Percentiles rank a stretch among this genome's conserved stretches.
phyloP scores from a whole-genome alignment of 2,888 invertebrate species.

The Metalampra italica region DNA sequence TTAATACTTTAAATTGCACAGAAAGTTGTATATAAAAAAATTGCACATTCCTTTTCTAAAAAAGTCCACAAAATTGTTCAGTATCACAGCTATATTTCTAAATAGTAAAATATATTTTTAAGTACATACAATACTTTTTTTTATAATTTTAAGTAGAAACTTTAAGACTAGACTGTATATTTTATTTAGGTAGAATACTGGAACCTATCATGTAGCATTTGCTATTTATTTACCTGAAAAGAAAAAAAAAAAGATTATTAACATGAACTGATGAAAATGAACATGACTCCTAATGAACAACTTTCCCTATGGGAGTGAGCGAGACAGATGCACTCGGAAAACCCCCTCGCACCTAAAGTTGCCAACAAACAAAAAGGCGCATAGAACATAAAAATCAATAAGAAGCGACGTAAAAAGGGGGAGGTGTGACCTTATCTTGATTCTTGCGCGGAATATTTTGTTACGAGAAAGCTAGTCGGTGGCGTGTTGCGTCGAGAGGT shows the following conservation, averaged over 20 bases:
- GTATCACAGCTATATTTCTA: slow-evolving; percentile 46
- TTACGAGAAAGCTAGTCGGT: no score
- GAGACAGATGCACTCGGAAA: slow-evolving; percentile 29
- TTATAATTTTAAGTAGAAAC: slow-evolving; percentile 58
- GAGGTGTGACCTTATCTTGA: slow-evolving; percentile 23
- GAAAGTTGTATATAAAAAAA: slow-evolving; percentile 23
- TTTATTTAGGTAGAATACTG: slow-evolving; percentile 52
- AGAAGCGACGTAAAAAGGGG: slow-evolving; percentile 18
- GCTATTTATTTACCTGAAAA: slow-evolving; percentile 40
- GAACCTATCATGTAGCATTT: slow-evolving; percentile 23
- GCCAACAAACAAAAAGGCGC: slow-evolving; percentile 47
- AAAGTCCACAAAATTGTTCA: slow-evolving; percentile 23
- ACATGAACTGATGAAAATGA: no score
- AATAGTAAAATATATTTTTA: slow-evolving; percentile 38
- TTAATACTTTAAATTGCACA: slow-evolving; percentile 43
- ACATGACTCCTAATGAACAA: no score
- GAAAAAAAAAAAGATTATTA: slow-evolving; percentile 14
- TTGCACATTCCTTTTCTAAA: slow-evolving; percentile 26
- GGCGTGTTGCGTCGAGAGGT: no score
- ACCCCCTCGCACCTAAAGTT: slow-evolving; percentile 34
- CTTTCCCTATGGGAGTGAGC: slow-evolving; percentile 25
- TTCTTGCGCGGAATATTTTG: not conserved
- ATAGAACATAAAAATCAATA: slow-evolving; percentile 58
- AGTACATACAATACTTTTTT: slow-evolving; percentile 59
- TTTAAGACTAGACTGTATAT: slow-evolving; percentile 63